Conservation (phyloP, 2,888 invertebrate species). For the Miltochrista miniata region DNA sequence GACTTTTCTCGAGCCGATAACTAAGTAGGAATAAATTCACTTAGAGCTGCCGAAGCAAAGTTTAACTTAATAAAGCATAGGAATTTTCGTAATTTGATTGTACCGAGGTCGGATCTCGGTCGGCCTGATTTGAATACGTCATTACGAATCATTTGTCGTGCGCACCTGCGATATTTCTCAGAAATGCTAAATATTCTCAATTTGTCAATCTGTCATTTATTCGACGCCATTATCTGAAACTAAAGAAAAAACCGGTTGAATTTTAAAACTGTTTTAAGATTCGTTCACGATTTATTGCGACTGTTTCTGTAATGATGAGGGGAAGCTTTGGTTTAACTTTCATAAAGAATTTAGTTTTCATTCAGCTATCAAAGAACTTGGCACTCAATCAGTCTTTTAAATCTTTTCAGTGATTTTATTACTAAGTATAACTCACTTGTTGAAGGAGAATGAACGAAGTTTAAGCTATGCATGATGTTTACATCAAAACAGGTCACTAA, state of each 20-base stretch:
- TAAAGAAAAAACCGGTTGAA: neutral
- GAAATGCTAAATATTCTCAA: conserved; percentile 8
- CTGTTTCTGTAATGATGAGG: neutral
- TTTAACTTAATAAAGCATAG: conserved; percentile 82
- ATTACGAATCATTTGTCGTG: conserved; percentile 68
- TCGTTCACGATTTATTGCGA: conserved; percentile 8
- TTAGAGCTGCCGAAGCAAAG: conserved; percentile 79
- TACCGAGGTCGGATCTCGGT: conserved; percentile 66
- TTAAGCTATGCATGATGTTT: too few species aligned
- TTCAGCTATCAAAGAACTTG: neutral
- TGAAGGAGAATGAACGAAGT: neutral
- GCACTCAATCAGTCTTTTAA: neutral
- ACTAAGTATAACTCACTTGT: neutral
- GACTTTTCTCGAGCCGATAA: conserved; percentile 80
- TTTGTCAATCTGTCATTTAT: neutral
- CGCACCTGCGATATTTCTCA: conserved; percentile 34
- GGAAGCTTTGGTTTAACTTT: conserved; percentile 11
- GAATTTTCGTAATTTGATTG: conserved; percentile 80
- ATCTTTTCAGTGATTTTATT: neutral
- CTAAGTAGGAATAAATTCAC: conserved; percentile 83
- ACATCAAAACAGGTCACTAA: conserved; percentile 11
- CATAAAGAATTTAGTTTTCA: conserved; percentile 5
- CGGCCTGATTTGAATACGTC: conserved; percentile 77
- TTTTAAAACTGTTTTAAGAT: neutral
- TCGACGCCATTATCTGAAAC: neutral